Base-by-base conservation (phyloP, 2,888 invertebrate genomes). In the Ennomos fuscantarius region DNA sequence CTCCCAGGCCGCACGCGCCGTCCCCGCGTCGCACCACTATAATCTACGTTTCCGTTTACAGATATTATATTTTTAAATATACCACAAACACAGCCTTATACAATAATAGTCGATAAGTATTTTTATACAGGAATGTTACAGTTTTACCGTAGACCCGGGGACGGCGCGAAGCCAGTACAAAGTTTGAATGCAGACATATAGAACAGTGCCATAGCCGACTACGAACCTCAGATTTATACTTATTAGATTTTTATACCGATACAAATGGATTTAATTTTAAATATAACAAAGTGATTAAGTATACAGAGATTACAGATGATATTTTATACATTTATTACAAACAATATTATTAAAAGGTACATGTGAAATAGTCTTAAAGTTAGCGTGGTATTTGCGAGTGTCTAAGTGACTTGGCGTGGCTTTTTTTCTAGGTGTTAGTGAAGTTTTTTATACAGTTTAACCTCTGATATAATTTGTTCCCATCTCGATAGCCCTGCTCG, bases 221-320 rank as follows among this genome's bases (percentile, higher is more conserved):
- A 74, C 77, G 79, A 87, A 92, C 92, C 92, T 91, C 92, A 92
- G 86, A 91, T 88, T 87, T 89, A 90, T 89, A 89, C 89, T 87
- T 89, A 91, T 80, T 89, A 91, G 90, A 91, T 89, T 92, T 89
- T 92, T 90, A 92, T 92, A 92, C 91, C 91, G 86, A 90, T 90
- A 92, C 89, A 91, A 91, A 92, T 92, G 91, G 91, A 92, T 92
- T 92, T 92, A 92, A 90, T 92, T 92, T 92, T 87, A 91, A 92
- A 89, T 90, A 91, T 90, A 86, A 87, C 88, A 89, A 89, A 87
- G 89, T 91, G 91, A 91, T 90, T 92, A 89, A 88, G 89, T 91
- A 91, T 92, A 92, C 91, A 92, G 91, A 92, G 89, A 92, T 90
- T 90, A 91, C 87, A 92, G 91, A 92, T 91, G 90, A 91, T 92